A percentile compares a stretch with the other conserved stretches of the same genome.
phyloP scores from a whole-genome alignment of 2,797 vertebrate genomes.

The Microctenopoma stevenorrisi region DNA sequence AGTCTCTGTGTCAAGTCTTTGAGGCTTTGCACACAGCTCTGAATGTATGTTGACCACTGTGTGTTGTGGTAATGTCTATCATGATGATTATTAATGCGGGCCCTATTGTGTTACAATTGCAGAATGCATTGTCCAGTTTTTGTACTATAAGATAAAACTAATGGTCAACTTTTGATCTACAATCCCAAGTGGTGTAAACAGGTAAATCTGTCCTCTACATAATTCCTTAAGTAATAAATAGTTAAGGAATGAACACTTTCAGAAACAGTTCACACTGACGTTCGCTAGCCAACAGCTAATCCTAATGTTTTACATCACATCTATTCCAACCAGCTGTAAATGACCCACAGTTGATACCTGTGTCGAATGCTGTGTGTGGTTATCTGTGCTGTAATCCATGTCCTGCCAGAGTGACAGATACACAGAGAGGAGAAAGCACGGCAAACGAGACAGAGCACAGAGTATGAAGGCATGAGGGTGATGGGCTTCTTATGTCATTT shows the following conservation, averaged over 20 bases:
- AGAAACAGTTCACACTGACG: neutral
- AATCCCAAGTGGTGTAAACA: too few relatives aligned
- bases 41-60: too few relatives aligned
- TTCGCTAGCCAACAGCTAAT: neutral
- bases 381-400: slow-evolving; percentile 16
- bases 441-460: neutral
- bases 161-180: too few relatives aligned
- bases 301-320: slow-evolving; percentile 22
- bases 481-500: slow-evolving; percentile 53
- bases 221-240: neutral
- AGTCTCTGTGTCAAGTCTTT: too few relatives aligned
- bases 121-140: too few relatives aligned
- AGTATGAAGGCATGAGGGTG: slow-evolving; percentile 16
- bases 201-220: neutral
- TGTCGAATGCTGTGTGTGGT: slow-evolving; percentile 13
- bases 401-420: slow-evolving; percentile 18
- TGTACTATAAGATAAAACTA: too few relatives aligned
- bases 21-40: too few relatives aligned
- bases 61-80: too few relatives aligned
- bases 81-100: too few relatives aligned
- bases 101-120: too few relatives aligned
- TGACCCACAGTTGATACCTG: slow-evolving; percentile 3
- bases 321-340: slow-evolving; percentile 16
- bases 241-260: neutral
- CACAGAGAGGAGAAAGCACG: neutral